Percentiles rank a stretch among this genome's conserved stretches.
phyloP scores from a whole-genome alignment of 2,888 invertebrate genomes.

The Acleris emargana region DNA sequence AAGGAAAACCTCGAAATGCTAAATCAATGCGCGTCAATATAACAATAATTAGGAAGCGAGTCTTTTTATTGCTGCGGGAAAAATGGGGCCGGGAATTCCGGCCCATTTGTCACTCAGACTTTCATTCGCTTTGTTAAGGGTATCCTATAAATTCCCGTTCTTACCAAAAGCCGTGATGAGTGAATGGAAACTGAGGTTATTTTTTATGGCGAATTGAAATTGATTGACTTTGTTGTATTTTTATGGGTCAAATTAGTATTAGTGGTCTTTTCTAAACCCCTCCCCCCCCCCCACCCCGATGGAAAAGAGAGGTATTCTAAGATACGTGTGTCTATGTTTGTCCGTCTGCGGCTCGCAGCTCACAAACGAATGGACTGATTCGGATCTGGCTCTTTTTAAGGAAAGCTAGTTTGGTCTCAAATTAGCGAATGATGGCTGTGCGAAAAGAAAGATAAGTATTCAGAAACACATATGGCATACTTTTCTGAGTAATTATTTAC shows the following conservation, averaged over 20 bases:
- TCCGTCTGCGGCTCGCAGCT: no score
- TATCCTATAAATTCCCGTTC: slow-evolving; percentile 33
- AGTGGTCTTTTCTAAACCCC: neutral
- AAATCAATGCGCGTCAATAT: slow-evolving; percentile 33
- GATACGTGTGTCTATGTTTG: no score
- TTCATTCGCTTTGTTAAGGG: slow-evolving; percentile 36
- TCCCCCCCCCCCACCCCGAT: no score
- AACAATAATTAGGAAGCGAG: slow-evolving; percentile 32
- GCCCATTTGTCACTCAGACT: slow-evolving; percentile 33
- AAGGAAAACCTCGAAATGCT: slow-evolving; percentile 26
- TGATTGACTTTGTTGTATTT: slow-evolving; percentile 2
- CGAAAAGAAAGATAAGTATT: no score
- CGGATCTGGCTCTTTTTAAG: no score
- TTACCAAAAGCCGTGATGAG: slow-evolving; percentile 23
- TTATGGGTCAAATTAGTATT: neutral
- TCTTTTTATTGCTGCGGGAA: slow-evolving; percentile 32
- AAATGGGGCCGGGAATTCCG: slow-evolving; percentile 28
- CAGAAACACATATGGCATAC: no score
- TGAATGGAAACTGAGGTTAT: slow-evolving; percentile 25
- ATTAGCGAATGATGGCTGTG: no score
- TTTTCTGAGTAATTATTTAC: no score
- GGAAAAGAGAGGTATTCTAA: no score
- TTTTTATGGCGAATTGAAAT: slow-evolving; percentile 13
- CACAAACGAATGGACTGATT: no score
- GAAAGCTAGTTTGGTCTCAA: no score